Base-by-base conservation (phyloP, 2,113 vertebrate species). In the Eptesicus fuscus region DNA sequence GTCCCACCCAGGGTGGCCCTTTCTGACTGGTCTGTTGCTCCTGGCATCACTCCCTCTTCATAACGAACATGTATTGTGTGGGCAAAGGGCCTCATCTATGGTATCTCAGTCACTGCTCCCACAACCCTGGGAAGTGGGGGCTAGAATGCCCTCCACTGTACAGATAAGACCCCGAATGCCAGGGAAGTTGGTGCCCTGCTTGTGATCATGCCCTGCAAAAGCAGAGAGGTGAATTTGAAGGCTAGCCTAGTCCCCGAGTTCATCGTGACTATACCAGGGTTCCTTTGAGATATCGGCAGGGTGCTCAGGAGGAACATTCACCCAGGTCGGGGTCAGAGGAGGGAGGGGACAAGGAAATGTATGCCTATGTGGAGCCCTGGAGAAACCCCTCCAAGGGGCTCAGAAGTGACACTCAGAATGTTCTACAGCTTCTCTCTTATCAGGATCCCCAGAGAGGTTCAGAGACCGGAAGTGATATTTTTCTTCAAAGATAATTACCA, bases 371-470 rank as follows among this genome's bases (percentile, higher is more conserved):
- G 49, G 22, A 59, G 30, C 3, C 47, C 67, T 69, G 40, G 18
- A 44, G 35, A 83, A 51, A 40, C 35, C 30, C 77, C 40, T 25
- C 32, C 2, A 20, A 20, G 10, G 23, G 4, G 4, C 8, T 32
- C 23, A 25, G 11, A n/a, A 56, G 18, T 12, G 23, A n/a, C 1
- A 11, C 23, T 11, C 49, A 93, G 10, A 16, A 40, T 28, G 18
- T 56, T 56, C 93, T 77, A 65, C 63, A 91, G 88, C 18, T 95
- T 93, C 77, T 80, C 28, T 93, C 32, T 37, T 56, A 18, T 89
- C 30, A 20, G 40, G 12, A 92, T 95, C 90, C 67, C 95, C 85
- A 83, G 10, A 13, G 84, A 97, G 82, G 74, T 88, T 90, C 67
- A 90, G 70, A 89, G 53, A 53, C n/a, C 44, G 42, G 70, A 69